A percentile compares a stretch with the other conserved stretches of the same genome.
Conservation (phyloP, 1,140 invertebrate genomes). For the Drosophila arawakana region DNA sequence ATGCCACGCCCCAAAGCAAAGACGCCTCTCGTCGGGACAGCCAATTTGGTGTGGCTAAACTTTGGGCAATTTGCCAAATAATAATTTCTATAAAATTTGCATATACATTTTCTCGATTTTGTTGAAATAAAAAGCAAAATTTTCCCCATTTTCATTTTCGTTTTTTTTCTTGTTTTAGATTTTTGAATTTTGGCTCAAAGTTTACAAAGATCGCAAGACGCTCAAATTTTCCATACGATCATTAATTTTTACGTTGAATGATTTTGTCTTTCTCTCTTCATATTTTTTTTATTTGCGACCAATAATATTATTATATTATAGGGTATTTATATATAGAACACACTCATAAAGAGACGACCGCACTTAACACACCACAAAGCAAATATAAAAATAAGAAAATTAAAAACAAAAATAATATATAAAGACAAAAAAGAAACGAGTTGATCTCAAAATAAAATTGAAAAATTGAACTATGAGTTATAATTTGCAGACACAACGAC, state of each 20-base stretch:
- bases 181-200: slow-evolving; percentile 45
- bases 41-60: slow-evolving; percentile 39
- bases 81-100: slow-evolving; percentile 75
- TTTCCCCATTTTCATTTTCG: slow-evolving; percentile 4
- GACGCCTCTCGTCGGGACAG: slow-evolving; percentile 17
- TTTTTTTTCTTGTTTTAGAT: slow-evolving; percentile 27
- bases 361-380: slow-evolving; percentile 53
- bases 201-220: slow-evolving; percentile 46
- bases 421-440: slow-evolving; percentile 1
- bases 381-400: background rate
- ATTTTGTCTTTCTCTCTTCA: slow-evolving; percentile 66
- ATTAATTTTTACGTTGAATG: slow-evolving; percentile 70
- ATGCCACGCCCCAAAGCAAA: background rate
- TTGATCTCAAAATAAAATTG: slow-evolving; percentile 48
- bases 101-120: slow-evolving; percentile 55
- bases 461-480: slow-evolving; percentile 71
- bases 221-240: slow-evolving; percentile 72
- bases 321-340: slow-evolving; percentile 34
- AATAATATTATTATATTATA: slow-evolving; percentile 44
- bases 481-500: slow-evolving; percentile 69
- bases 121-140: slow-evolving; percentile 59
- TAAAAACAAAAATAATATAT: slow-evolving; percentile 18
- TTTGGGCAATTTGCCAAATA: slow-evolving; percentile 68
- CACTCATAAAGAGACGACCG: slow-evolving; percentile 27
- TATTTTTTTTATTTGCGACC: slow-evolving; percentile 14